Evolutionary conservation across 1,140 invertebrate genomes (phyloP), one percentile per base, ranked within the genome.

Genomic region (Saccostrea glomerata): DNA sequence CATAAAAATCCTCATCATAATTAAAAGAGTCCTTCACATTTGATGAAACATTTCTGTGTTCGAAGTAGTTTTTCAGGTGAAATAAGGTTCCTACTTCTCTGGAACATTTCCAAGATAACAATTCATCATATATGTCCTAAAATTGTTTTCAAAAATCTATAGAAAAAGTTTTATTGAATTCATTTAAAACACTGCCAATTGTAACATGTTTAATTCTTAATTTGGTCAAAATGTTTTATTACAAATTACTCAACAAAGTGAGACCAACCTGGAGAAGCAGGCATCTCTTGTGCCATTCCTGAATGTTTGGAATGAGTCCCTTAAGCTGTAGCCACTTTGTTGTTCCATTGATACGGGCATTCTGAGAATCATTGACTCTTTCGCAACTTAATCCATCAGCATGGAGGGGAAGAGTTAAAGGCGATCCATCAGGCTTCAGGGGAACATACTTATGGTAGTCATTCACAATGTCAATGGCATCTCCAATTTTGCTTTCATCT

Each of bases 261-360:
- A 20, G 2, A 60, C 20, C 58, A 60, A 84, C 87, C 87, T 84
- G 87, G 15, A 87, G 30, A 13, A 87, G 40, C 36, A 87, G 25
- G 47, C 58, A 30, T 23, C 87, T 36, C 36, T 87, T 87, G 15
- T 87, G 54, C 82, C 82, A 87, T 73, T 87, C 87, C 66, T 87
- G 82, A 20, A 87, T 13, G 56, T n/a, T 54, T 15, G 36, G 25
- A 36, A 30, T 23, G 63, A 47, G 11, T 58, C 23, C 40, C 15
- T 84, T 58, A 13, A 87, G 82, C 9, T 70, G 87, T 17, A 9
- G 12, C 82, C 87, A 87, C 20, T 82, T 11, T 20, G 47, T 13
- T n/a, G 1, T 40, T 23, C 54, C 82, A 87, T 84, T 87, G 13
- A 87, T 87, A 2, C 82, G 6, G 5, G 87, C 82, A 70, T 54